phyloP scores from a whole-genome alignment of 2,113 vertebrate species.

The Gasterosteus aculeatus region DNA sequence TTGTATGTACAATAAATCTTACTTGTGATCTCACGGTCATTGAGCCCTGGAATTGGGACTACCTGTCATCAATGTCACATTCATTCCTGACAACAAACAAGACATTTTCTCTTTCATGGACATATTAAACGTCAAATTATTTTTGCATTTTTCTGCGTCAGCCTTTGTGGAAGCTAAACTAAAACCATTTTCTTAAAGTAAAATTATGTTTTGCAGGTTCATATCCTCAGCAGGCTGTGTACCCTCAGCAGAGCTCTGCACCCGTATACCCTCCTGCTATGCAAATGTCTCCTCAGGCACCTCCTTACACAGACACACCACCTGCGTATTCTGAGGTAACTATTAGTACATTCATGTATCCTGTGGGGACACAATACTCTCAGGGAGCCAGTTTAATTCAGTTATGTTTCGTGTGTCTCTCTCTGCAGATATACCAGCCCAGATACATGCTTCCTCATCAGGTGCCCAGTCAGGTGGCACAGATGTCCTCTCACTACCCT shows the following conservation, averaged over 20 bases:
- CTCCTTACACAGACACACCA: conserved; percentile 90
- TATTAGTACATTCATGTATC: background rate
- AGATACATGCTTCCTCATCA: conserved; percentile 91
- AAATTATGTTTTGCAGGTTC: conserved; percentile 81
- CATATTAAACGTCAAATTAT: no score
- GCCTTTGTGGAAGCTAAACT: background rate
- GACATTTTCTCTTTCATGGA: background rate
- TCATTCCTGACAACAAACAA: background rate
- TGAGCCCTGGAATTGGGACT: background rate
- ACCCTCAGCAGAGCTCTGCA: conserved; percentile 87
- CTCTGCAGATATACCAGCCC: conserved; percentile 90
- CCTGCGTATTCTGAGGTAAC: conserved; percentile 94
- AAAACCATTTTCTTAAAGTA: background rate
- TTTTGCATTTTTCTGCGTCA: background rate
- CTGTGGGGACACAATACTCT: background rate
- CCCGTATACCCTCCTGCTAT: conserved; percentile 89
- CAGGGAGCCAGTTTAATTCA: background rate
- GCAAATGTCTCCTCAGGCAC: conserved; percentile 90
- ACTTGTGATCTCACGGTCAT: background rate
- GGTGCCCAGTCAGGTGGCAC: conserved; percentile 85
- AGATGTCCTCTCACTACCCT: conserved; percentile 89
- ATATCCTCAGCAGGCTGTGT: conserved; percentile 89
- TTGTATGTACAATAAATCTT: background rate
- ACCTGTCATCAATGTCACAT: background rate
- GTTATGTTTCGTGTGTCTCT: background rate